A percentile compares a stretch with the other conserved stretches of the same genome.
These are phyloP conservation scores for Bombus waltoni DNA, from an alignment of 1,140 invertebrate species.

Conservation along the genomic window DNA sequence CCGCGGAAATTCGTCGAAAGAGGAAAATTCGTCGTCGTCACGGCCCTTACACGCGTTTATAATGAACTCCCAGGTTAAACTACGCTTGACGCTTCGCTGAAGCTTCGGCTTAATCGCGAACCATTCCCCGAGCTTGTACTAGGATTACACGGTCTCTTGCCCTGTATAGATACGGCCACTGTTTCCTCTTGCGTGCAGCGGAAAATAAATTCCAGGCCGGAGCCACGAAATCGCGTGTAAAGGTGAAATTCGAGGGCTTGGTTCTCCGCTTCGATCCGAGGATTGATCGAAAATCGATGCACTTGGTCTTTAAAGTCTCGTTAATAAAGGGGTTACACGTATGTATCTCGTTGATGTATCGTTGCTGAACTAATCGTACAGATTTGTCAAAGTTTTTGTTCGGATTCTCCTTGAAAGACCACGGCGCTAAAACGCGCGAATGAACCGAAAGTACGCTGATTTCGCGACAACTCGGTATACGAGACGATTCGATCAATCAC, in stretches of 20 bases:
- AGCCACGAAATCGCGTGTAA: background rate
- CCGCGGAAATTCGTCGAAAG: background rate
- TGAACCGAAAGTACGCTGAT: fast-evolving
- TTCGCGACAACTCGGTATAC: background rate
- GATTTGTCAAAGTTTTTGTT: background rate
- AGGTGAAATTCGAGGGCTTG: background rate
- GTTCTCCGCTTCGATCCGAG: background rate
- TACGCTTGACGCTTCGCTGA: background rate
- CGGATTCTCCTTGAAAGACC: background rate
- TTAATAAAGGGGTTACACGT: background rate
- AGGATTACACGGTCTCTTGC: background rate
- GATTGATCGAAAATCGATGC: background rate
- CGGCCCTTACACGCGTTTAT: background rate
- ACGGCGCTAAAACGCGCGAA: fast-evolving
- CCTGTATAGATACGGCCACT: too few species aligned
- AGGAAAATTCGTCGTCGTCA: background rate
- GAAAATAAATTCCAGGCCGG: background rate
- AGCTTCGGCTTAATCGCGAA: background rate
- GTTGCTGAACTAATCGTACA: background rate
- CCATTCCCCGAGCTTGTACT: background rate
- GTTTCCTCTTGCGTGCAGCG: too few species aligned
- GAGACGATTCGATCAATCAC: too few species aligned
- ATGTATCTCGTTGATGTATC: background rate
- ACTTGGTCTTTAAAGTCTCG: background rate
- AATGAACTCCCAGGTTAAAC: background rate